phyloP scores from a whole-genome alignment of 2,113 vertebrate genomes.

The Leptodactylus fuscus region DNA sequence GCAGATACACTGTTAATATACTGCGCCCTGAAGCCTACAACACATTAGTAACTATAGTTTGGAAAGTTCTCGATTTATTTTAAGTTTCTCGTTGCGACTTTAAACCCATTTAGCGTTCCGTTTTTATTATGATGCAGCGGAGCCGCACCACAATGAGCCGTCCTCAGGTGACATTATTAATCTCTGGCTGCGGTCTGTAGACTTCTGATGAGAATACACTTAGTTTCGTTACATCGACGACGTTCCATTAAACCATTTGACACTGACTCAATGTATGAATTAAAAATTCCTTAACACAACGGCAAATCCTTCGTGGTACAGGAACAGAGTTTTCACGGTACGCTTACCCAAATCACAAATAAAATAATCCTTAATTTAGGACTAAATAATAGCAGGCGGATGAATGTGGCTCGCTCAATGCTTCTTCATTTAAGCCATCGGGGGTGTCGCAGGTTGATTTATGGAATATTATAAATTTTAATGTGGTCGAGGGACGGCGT shows the following conservation, averaged over 20 bases:
- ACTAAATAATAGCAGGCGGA: not conserved
- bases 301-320: not conserved
- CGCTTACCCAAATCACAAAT: not conserved
- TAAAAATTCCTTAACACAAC: not conserved
- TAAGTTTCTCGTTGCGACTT: not conserved
- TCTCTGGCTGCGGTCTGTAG: not conserved
- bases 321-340: not conserved
- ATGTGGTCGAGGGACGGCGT: not conserved
- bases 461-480: conserved; percentile 4
- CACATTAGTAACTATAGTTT: no score
- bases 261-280: not conserved
- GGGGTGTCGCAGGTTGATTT: conserved; percentile 11
- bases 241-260: not conserved
- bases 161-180: not conserved
- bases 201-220: not conserved
- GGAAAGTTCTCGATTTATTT: not conserved
- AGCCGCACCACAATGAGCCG: not conserved
- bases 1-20: no score
- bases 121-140: not conserved
- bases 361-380: conserved; percentile 10
- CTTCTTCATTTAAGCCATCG: conserved; percentile 6
- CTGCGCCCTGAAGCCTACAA: no score
- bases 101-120: not conserved
- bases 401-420: not conserved
- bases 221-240: not conserved